Conservation (phyloP, 2,888 invertebrate genomes). For the Syrphus vitripennis region DNA sequence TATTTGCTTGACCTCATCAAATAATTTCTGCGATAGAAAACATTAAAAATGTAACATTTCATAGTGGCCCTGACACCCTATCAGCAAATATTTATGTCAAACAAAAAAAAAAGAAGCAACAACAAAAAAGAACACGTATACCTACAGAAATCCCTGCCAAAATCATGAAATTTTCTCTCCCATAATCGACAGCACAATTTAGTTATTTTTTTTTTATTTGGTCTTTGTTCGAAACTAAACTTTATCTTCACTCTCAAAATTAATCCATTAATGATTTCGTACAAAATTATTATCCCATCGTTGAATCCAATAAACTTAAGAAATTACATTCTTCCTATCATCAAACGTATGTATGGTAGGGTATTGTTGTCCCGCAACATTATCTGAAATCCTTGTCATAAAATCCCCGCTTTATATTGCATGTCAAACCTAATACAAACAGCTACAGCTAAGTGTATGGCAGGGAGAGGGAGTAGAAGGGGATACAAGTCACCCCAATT, state of each 20-base stretch:
- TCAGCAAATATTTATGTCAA: too few relatives aligned
- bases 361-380: conserved; percentile 18
- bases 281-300: background rate
- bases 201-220: background rate
- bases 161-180: background rate
- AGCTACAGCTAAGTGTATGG: background rate
- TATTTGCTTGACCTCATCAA: too few relatives aligned
- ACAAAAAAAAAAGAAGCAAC: too few relatives aligned
- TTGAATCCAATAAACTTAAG: conserved; percentile 13
- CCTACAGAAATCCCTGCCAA: background rate
- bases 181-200: background rate
- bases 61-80: too few relatives aligned
- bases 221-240: background rate
- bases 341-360: too few relatives aligned
- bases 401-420: conserved; percentile 60
- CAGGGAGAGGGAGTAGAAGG: background rate
- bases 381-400: conserved; percentile 36
- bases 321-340: conserved; percentile 24
- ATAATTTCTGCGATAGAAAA: too few relatives aligned
- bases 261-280: conserved; percentile 18
- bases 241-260: background rate
- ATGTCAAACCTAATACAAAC: conserved; percentile 22
- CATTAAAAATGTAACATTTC: too few relatives aligned
- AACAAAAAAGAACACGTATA: too few relatives aligned
- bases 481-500: conserved; percentile 5